Evolutionary conservation across 2,113 vertebrate genomes (phyloP).

Genomic region (Eulacestoma nigropectus): DNA sequence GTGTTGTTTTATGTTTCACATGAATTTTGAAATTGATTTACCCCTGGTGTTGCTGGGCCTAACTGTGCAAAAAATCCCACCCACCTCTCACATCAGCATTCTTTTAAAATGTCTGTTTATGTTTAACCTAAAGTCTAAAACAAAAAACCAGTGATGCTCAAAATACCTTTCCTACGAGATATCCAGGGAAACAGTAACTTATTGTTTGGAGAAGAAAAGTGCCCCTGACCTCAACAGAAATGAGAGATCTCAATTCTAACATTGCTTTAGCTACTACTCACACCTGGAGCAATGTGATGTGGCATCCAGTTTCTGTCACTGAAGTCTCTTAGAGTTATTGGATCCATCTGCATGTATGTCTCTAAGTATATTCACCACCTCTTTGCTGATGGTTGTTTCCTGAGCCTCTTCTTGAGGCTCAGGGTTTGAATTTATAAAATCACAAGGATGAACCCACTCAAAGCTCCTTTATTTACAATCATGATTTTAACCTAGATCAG

Average conservation of each 20-base stretch:
- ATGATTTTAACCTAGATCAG: neutral
- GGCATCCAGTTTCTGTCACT: neutral
- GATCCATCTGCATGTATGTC: neutral
- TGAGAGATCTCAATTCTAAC: neutral
- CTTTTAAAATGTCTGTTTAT: conserved; percentile 5
- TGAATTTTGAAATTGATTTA: conserved; percentile 38
- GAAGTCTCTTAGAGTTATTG: neutral
- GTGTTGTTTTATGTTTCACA: neutral
- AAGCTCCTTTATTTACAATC: neutral
- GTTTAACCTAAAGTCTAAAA: neutral
- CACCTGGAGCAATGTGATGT: neutral
- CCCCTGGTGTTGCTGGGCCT: neutral
- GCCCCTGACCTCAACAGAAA: neutral
- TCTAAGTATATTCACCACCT: neutral
- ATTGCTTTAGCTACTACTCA: neutral
- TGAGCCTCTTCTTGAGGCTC: neutral
- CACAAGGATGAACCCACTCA: neutral
- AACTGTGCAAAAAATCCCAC: neutral
- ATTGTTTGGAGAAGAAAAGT: neutral
- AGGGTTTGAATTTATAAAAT: neutral
- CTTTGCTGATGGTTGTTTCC: neutral
- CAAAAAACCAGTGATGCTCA: neutral
- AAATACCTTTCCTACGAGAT: neutral
- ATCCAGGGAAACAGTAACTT: conserved; percentile 1
- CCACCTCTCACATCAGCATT: neutral